phyloP scores from a whole-genome alignment of 92 coral and sea anemone species.

The Actinostola sp. region DNA sequence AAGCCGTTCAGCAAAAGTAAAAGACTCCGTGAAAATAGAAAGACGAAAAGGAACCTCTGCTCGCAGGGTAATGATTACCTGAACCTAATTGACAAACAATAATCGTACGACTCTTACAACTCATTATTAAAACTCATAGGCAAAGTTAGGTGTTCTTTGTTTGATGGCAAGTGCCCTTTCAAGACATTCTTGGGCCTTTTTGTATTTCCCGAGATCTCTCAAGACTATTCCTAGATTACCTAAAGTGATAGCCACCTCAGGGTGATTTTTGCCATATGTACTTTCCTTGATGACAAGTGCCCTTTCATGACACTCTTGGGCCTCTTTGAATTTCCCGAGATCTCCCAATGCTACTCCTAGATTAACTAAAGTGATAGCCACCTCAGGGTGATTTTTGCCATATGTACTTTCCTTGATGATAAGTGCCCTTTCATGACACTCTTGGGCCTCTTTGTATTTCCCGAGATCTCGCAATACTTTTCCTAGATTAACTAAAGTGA shows the following conservation, averaged over 20 bases:
- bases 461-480: not conserved
- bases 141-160: no score
- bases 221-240: not conserved
- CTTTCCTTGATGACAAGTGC: no score
- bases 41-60: no score
- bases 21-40: no score
- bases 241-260: not conserved
- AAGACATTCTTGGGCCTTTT: no score
- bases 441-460: not conserved
- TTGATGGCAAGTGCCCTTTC: no score
- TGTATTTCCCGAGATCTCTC: not conserved
- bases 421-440: not conserved
- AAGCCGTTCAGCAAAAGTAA: no score
- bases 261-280: not conserved
- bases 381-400: not conserved
- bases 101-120: no score
- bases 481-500: not conserved
- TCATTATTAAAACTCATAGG: no score
- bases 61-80: no score
- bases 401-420: not conserved
- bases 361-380: not conserved
- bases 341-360: not conserved
- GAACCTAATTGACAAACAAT: no score
- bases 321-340: not conserved
- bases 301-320: not conserved